Percentiles rank a stretch among this genome's conserved stretches.
phyloP scores from a whole-genome alignment of 2,797 vertebrate species.

The Pseudotriccus pelzelni region DNA sequence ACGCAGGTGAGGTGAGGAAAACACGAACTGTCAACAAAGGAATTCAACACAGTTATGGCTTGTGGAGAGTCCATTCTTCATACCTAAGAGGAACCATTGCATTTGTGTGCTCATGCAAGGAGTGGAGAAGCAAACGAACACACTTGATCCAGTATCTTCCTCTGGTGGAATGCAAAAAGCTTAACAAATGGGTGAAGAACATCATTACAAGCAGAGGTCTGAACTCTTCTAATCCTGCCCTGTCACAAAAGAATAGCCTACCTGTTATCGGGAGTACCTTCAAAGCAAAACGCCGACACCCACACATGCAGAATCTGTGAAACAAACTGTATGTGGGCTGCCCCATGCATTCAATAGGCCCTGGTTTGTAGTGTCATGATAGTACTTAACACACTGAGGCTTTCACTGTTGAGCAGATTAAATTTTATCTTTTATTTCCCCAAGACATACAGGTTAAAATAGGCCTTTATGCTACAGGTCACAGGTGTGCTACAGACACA shows the following conservation, averaged over 20 bases:
- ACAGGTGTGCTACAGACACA: not conserved
- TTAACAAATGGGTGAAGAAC: not conserved
- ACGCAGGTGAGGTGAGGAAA: not conserved
- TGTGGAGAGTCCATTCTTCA: conserved; percentile 1
- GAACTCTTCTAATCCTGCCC: not conserved
- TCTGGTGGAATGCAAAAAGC: not conserved
- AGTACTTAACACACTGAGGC: not conserved
- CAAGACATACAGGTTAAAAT: not conserved
- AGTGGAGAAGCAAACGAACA: not conserved
- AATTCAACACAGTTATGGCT: not conserved
- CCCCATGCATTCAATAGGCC: not conserved
- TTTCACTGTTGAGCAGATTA: not conserved
- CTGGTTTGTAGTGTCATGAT: not conserved
- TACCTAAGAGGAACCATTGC: not conserved
- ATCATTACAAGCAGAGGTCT: not conserved
- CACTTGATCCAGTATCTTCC: not conserved
- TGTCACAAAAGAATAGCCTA: not conserved
- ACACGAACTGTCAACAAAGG: not conserved
- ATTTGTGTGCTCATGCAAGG: not conserved
- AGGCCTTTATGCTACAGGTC: not conserved
- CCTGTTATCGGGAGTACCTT: not conserved
- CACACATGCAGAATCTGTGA: not conserved
- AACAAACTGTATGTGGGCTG: not conserved
- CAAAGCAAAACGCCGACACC: not conserved
- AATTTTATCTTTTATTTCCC: not conserved